Base-by-base conservation (phyloP, 2,888 invertebrate species). In the Trachelus stipa region DNA sequence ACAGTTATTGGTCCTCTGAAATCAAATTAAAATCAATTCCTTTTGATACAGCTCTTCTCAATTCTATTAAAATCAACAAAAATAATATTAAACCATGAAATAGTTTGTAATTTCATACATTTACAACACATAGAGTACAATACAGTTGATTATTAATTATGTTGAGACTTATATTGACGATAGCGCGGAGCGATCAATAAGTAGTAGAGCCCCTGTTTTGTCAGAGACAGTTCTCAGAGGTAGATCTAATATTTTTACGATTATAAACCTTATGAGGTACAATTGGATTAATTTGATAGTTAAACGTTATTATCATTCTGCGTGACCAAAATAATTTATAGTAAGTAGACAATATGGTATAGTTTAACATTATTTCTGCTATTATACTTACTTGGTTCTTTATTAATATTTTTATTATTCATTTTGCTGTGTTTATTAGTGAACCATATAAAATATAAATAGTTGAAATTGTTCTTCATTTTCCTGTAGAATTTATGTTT, bases 171-270 rank as follows among this genome's bases (percentile, higher is more conserved):
- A 77, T 79, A 79, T 79, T 77, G 78, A 68, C 76, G 77, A 83
- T 81, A 80, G 81, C 77, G 81, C 69, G 73, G 12, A 12, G 69
- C 83, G 84, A 85, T 85, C 85, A 84, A 85, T 85, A 85, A 85
- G 79, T 83, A 76, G 79, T 82, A 77, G 75, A 73, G 71, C 79
- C 79, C 81, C 83, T 81, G 82, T 84, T 84, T 82, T 85, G 79
- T 81, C 79, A 73, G 79, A 74, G 23, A 23, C 56, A 56, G 56
- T 56, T 56, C 56, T 56, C 56, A 56, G 2, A 56, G 23, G 56
- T 2, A 56, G 9, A 23, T 23, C 23, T 23, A 56, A 23, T 56
- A 56, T 56, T 56, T 56, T 56, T 9, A 56, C 23, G 23, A 56
- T 56, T 56, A 56, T 56, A 56, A 56, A 56, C 56, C 56, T 23